A percentile compares a stretch with the other conserved stretches of the same genome.
These are phyloP conservation scores for Amphimedon queenslandica DNA, from an alignment of 37 sponge, comb jelly and placozoan species.

Conservation along the genomic window DNA sequence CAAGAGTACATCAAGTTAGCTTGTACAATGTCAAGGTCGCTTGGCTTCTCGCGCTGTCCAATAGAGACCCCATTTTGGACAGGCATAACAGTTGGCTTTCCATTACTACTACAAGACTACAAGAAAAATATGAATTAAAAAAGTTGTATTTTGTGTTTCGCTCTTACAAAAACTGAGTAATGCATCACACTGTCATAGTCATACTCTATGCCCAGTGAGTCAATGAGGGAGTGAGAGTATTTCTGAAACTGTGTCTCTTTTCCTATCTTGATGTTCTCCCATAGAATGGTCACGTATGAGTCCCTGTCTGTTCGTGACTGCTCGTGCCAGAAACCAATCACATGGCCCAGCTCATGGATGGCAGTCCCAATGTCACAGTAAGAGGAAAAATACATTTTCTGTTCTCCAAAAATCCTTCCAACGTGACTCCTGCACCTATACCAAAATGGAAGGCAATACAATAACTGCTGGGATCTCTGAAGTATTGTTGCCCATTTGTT, in stretches of 20 bases:
- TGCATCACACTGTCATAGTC: conserved; percentile 70
- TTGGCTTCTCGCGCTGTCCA: conserved; percentile 50
- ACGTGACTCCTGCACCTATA: conserved; percentile 64
- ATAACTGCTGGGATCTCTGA: no score
- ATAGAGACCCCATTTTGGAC: conserved; percentile 4
- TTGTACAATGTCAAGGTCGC: conserved; percentile 54
- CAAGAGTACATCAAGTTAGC: conserved; percentile 61
- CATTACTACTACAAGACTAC: conserved; percentile 8
- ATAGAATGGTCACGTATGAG: conserved; percentile 41
- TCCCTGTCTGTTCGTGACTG: conserved; percentile 80
- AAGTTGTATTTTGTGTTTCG: background rate
- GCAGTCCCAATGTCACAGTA: conserved; percentile 20
- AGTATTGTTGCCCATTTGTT: no score
- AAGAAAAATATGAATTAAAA: background rate
- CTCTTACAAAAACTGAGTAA: conserved; percentile 7
- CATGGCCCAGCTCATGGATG: conserved; percentile 80
- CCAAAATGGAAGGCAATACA: no score
- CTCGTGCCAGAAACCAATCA: conserved; percentile 82
- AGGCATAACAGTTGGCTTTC: conserved; percentile 30
- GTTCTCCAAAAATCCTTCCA: conserved; percentile 49
- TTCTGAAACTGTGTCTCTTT: conserved; percentile 26
- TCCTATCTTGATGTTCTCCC: conserved; percentile 46
- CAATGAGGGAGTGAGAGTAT: conserved; percentile 2
- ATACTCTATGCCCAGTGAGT: conserved; percentile 33
- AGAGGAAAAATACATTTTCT: conserved; percentile 26